Base-by-base conservation (phyloP, 2,113 vertebrate species). In the Tiliqua scincoides region DNA sequence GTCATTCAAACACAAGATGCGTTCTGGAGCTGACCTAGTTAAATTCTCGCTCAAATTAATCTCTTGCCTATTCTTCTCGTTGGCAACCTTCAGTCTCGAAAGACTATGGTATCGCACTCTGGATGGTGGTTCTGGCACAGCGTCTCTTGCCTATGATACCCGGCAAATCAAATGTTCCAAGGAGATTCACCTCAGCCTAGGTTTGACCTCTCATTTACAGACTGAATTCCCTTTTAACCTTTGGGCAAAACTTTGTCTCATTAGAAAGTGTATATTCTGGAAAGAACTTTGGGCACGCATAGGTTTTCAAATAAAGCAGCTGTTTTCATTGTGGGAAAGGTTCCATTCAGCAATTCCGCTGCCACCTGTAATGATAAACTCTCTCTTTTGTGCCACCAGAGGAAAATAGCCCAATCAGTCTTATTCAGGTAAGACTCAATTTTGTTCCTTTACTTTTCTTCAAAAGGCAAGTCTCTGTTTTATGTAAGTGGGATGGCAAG, bases 391-490 rank as follows among this genome's bases (percentile, higher is more conserved):
- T 67, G 30, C 9, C 27, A 52, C 9, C 40, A 52, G 52, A 23
- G 27, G 11, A 20, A 63, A 80, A 81, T 32, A 67, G 63, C 27
- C 40, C 40, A 68, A 81, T 68, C 63, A 80, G 37, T 48, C 62
- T 65, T 80, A 67, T 81, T 81, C 40, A 67, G 63, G 62, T 67
- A 67, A 81, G 62, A 81, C n/a, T 81, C 63, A 67, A 32, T 52
- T 81, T 81, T 81, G 62, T 68, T 20, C 21, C 11, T 52, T 81
- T 4, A 20, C 57, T 81, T 61, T 52, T 25, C 35, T 30, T 80
- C 37, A 48, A 21, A 25, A 65, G 9, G 7, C n/a, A 78, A 59
- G 20, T 18, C 32, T 21, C 20, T 7, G n/a, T 78, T 78, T 76
- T 78, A 35, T 78, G 32, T 32, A 78, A 78, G 20, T 25, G 6